Base-by-base conservation (phyloP, 2,797 vertebrate species). In the Enteromius argenteus region DNA sequence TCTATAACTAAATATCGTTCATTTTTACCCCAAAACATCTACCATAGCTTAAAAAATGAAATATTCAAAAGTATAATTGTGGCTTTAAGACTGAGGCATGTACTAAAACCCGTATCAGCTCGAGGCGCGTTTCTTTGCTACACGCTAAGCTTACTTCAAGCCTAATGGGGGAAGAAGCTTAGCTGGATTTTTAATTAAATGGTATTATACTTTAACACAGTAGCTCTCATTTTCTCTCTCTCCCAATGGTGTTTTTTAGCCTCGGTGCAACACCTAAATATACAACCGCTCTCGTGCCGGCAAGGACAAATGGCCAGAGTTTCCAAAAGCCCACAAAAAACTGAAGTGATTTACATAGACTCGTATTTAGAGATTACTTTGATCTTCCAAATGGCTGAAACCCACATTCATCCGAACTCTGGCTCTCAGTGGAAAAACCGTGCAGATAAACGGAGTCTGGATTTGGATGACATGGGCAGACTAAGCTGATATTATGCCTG, bases 401-500 rank as follows among this genome's bases (percentile, higher is more conserved):
- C 73, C 46, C 60, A 76, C 46, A 75, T 67, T 56, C 62, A 67
- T 67, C 72, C 44, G 17, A 42, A 56, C 72, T 67, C 60, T 75
- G 15, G 32, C 72, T 83, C 35, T 76, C 46, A 5, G 53, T 60
- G 39, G 56, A 64, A 81, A 73, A 73, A 21, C 60, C 19, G 10
- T 81, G 37, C 68, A 64, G 68, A 81, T 73, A 81, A 81, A 62
- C 53, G 4, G 27, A 46, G 53, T 58, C 53, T 76, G 81, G 81
- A 83, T 83, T 83, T 76, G 81, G 46, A 75, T 56, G 72, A 66
- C 71, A 83, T 53, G 60, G 81, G 72, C 81, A 67, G 81, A 74
- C 58, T 83, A 83, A 83, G 60, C 72, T 83, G 81, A 83, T 83
- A 83, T 76, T 67, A 67, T 76, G 44, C 72, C 60, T 30, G 72